Evolutionary conservation across 2,113 vertebrate genomes (phyloP).

Genomic region (Psittacula cyanocephala): DNA sequence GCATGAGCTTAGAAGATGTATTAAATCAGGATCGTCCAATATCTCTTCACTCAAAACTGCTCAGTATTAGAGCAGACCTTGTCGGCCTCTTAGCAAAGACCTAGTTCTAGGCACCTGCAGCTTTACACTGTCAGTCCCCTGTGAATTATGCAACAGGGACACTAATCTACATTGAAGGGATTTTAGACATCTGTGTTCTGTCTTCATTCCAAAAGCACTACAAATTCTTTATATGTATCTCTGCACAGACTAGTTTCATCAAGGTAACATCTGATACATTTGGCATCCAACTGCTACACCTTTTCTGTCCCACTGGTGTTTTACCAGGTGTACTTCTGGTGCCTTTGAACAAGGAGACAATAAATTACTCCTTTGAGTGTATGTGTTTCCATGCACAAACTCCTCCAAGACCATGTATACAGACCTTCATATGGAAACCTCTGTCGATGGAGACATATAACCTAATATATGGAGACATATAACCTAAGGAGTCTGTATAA

Average conservation of each 20-base stretch:
- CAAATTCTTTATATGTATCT: not conserved
- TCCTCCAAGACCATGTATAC: not conserved
- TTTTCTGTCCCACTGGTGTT: not conserved
- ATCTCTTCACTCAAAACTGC: not conserved
- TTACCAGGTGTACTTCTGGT: not conserved
- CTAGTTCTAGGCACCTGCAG: not conserved
- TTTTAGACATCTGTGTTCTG: not conserved
- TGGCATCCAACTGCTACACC: not conserved
- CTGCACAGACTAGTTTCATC: not conserved
- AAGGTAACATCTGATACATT: not conserved
- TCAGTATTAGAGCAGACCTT: not conserved
- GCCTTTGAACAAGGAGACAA: not conserved
- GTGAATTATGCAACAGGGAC: not conserved
- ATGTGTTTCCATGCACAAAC: not conserved
- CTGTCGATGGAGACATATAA: not conserved
- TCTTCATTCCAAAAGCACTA: not conserved
- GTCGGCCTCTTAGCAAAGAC: not conserved
- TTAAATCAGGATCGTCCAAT: not conserved
- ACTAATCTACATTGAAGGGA: not conserved
- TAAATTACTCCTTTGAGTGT: rapidly evolving
- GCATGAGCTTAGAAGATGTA: not conserved
- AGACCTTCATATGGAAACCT: not conserved
- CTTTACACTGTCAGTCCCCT: not conserved
- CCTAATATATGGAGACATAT: no score
- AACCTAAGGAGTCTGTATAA: no score